These are phyloP conservation scores for Hiodon alosoides DNA, from an alignment of 2,113 vertebrate species.

Conservation along the genomic window DNA sequence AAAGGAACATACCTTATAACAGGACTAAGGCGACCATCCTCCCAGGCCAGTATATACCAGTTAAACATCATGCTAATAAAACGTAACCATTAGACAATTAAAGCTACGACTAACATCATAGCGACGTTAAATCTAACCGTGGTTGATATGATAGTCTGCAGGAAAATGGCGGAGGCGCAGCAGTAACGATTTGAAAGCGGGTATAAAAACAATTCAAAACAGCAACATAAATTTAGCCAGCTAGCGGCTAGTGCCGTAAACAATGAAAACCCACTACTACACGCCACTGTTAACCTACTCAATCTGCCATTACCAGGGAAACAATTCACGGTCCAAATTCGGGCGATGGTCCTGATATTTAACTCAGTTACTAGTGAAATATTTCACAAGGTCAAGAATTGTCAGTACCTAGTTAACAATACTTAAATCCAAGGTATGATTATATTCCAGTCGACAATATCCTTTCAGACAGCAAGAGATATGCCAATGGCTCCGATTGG, in stretches of 20 bases:
- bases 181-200: slow-evolving; percentile 19
- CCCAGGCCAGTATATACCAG: no score
- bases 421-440: neutral
- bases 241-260: neutral
- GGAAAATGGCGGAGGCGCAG: slow-evolving; percentile 29
- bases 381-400: slow-evolving; percentile 3
- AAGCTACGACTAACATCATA: no score
- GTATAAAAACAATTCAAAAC: slow-evolving; percentile 17
- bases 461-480: slow-evolving; percentile 1
- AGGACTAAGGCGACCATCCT: no score
- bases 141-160: slow-evolving; percentile 9
- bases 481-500: slow-evolving; percentile 7
- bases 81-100: no score
- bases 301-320: neutral
- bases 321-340: neutral
- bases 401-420: slow-evolving; percentile 14
- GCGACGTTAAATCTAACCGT: no score
- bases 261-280: slow-evolving; percentile 2
- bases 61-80: no score
- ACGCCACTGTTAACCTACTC: neutral
- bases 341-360: neutral
- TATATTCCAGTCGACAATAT: slow-evolving; percentile 14
- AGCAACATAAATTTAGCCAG: neutral
- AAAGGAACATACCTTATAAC: no score
- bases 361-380: neutral